phyloP scores from a whole-genome alignment of 2,113 vertebrate species.

The Parus major region DNA sequence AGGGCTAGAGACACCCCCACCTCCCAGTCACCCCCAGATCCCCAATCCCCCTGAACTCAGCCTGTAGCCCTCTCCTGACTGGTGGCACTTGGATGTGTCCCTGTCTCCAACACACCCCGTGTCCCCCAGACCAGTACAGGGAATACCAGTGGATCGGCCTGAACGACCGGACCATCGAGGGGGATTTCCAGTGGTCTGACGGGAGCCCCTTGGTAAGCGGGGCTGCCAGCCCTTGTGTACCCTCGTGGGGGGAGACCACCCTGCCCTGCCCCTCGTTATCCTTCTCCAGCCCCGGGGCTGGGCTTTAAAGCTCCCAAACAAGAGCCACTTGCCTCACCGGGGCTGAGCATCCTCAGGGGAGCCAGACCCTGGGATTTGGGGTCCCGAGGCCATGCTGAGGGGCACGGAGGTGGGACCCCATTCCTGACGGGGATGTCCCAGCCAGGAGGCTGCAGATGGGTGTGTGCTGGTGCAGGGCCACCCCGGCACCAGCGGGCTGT shows the following conservation, averaged over 20 bases:
- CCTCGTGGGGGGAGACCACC: neutral
- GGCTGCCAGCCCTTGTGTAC: rapidly evolving
- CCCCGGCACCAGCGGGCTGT: too few species aligned
- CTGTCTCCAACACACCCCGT: neutral
- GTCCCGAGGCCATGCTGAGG: neutral
- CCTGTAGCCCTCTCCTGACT: neutral
- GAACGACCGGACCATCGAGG: constrained; percentile 91
- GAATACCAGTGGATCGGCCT: constrained; percentile 96
- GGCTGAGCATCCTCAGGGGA: neutral
- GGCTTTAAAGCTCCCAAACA: neutral
- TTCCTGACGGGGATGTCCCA: rapidly evolving
- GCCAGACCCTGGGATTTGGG: neutral
- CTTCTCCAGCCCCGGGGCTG: neutral
- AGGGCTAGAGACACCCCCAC: too few species aligned
- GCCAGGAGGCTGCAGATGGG: neutral
- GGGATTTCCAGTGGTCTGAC: constrained; percentile 94
- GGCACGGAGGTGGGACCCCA: rapidly evolving
- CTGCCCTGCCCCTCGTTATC: rapidly evolving
- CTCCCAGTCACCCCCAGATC: neutral
- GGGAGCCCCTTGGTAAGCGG: constrained; percentile 88
- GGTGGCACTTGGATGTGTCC: neutral
- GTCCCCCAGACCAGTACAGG: constrained; percentile 65
- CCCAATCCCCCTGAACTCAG: neutral
- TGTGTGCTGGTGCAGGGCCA: rapidly evolving
- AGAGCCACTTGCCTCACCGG: rapidly evolving